Percentiles rank a stretch among this genome's conserved stretches.
These are phyloP conservation scores for Pissodes strobi DNA, from an alignment of 1,140 invertebrate genomes.

Conservation along the genomic window DNA sequence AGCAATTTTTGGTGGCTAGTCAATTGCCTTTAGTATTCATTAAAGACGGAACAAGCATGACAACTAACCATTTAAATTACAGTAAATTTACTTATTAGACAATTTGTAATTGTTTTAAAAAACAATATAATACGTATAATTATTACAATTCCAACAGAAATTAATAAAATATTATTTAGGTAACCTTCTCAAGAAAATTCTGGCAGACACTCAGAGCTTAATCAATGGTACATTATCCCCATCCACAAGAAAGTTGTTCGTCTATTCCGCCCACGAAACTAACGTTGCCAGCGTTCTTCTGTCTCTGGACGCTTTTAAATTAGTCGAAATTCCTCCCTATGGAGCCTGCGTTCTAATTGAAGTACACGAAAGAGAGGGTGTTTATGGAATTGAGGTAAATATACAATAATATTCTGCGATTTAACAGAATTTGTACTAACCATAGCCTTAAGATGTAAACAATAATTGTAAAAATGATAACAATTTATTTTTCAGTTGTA, in stretches of 20 bases:
- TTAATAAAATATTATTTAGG: constrained; percentile 29
- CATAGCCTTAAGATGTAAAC: no score
- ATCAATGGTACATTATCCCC: constrained; percentile 14
- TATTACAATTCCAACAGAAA: no score
- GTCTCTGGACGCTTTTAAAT: constrained; percentile 19
- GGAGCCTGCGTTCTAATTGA: constrained; percentile 30
- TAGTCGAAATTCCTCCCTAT: constrained; percentile 29
- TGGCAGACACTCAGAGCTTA: constrained; percentile 18
- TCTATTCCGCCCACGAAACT: constrained; percentile 36
- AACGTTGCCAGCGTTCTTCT: constrained; percentile 25
- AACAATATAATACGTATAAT: no score
- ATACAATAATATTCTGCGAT: no score
- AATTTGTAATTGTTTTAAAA: no score
- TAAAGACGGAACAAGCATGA: no score
- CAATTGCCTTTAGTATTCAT: no score
- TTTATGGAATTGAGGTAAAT: constrained; percentile 30
- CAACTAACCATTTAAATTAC: no score
- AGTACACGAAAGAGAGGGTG: constrained; percentile 23
- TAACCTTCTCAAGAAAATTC: constrained; percentile 27
- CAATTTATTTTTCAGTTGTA: background rate
- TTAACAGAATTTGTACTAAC: no score
- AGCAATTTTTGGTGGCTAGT: no score
- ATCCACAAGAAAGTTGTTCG: constrained; percentile 21
- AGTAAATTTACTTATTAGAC: no score
- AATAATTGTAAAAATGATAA: no score